phyloP scores from a whole-genome alignment of 2,797 vertebrate genomes.

The Pangasius macronema region DNA sequence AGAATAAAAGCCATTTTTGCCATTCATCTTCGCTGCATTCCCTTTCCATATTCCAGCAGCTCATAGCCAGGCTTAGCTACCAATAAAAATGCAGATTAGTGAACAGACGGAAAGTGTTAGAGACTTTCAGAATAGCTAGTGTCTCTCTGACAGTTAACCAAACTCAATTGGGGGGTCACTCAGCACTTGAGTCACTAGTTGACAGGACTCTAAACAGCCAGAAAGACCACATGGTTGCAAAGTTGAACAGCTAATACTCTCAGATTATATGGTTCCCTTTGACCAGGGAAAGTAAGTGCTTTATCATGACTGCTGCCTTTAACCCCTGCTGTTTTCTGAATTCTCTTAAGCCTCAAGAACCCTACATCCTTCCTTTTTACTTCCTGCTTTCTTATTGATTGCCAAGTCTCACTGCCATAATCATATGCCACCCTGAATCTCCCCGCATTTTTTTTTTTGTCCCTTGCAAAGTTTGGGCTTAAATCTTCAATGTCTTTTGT shows the following conservation, averaged over 20 bases:
- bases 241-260: constrained; percentile 24
- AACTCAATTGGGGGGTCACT: neutral
- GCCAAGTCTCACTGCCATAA: neutral
- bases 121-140: neutral
- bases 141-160: constrained; percentile 26
- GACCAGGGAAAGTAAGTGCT: constrained; percentile 67
- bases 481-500: neutral
- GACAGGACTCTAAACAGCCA: neutral
- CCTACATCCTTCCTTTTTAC: neutral
- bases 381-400: neutral
- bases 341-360: neutral
- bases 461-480: neutral
- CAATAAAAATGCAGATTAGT: constrained; percentile 41
- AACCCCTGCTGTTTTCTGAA: neutral
- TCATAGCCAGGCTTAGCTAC: neutral
- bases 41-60: constrained; percentile 8
- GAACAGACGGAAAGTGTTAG: constrained; percentile 2
- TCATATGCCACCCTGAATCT: neutral
- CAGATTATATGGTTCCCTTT: constrained; percentile 70
- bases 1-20: constrained; percentile 32
- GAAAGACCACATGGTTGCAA: neutral
- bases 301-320: constrained; percentile 1
- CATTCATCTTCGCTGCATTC: constrained; percentile 37
- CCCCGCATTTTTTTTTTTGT: neutral
- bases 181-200: neutral